Base-by-base conservation (phyloP, 2,113 vertebrate species). In the Zapus hudsonius region DNA sequence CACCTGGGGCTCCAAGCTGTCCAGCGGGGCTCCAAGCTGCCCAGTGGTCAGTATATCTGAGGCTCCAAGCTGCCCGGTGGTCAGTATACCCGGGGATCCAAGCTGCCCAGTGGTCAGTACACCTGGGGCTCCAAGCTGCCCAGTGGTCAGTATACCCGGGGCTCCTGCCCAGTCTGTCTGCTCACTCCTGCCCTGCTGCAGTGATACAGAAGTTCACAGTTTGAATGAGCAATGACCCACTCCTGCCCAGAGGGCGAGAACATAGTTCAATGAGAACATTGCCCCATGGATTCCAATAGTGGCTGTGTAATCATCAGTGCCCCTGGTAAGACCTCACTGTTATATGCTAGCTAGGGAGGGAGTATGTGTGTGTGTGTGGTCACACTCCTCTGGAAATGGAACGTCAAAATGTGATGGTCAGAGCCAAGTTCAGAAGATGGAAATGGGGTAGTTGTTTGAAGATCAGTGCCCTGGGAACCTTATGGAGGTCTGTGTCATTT, bases 81-180 rank as follows among this genome's bases (percentile, higher is more conserved):
- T n/a, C n/a, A n/a, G n/a, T n/a, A n/a, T n/a, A n/a, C n/a, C 5
- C 75, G n/a, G 47, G 38, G 66, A 9, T 81, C 59, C 40, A n/a
- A 3, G 19, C 1, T 17, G 3, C 19, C 33, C 15, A 7, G 5
- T 0, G 25, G n/a, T n/a, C n/a, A n/a, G n/a, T n/a, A n/a, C n/a
- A n/a, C n/a, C 5, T 75, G n/a, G 47, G 38, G 66, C 12, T 81
- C 59, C 40, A n/a, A 3, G 19, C 1, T 17, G 3, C 19, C 33
- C 15, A 7, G 5, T 0, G 25, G 13, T 27, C 42, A 8, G 47
- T 16, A 42, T 3, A 70, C 22, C 44, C 7, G 13, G 36, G 70
- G 12, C 22, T 84, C 40, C 63, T 17, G 17, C 12, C 29, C 13
- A 1, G 52, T 15, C 1, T 2, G 16, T 16, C 4, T 9, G 27